These are phyloP conservation scores for Nannobrachium achirus DNA, from an alignment of 2,113 vertebrate species.

Conservation along the genomic window DNA sequence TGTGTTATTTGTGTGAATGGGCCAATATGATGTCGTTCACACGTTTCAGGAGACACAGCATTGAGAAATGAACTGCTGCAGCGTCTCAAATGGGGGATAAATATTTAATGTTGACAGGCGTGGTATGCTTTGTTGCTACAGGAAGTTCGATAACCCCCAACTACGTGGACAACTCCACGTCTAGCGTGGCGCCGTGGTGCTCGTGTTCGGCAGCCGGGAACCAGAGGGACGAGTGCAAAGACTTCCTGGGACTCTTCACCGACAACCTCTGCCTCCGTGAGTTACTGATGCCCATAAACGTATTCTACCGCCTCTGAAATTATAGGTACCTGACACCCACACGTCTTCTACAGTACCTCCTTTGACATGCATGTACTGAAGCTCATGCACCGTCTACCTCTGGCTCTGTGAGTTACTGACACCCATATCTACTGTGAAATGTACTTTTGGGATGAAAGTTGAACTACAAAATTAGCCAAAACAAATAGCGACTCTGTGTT, in stretches of 20 bases:
- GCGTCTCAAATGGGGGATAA: conserved; percentile 41
- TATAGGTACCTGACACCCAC: no score
- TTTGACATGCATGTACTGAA: no score
- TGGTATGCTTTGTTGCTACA: conserved; percentile 60
- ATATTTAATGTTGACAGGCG: conserved; percentile 60
- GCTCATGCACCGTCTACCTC: no score
- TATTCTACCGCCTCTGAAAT: no score
- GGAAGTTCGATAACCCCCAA: conserved; percentile 94
- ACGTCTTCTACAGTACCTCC: no score
- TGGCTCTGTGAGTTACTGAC: no score
- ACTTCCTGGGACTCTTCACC: conserved; percentile 85
- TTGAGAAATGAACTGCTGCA: conserved; percentile 6
- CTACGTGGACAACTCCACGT: conserved; percentile 88
- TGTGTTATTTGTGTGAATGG: background rate
- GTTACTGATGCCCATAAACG: no score
- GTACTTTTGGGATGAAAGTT: no score
- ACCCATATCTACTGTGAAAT: no score
- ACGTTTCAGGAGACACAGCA: background rate
- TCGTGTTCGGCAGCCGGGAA: conserved; percentile 89
- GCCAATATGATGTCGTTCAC: background rate
- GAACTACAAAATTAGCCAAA: no score
- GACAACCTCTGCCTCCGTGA: conserved; percentile 92
- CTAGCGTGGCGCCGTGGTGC: conserved; percentile 89
- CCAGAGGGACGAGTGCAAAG: conserved; percentile 84
- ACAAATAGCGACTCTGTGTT: no score